Conservation (phyloP, 2,113 vertebrate genomes). For the Ictalurus furcatus region DNA sequence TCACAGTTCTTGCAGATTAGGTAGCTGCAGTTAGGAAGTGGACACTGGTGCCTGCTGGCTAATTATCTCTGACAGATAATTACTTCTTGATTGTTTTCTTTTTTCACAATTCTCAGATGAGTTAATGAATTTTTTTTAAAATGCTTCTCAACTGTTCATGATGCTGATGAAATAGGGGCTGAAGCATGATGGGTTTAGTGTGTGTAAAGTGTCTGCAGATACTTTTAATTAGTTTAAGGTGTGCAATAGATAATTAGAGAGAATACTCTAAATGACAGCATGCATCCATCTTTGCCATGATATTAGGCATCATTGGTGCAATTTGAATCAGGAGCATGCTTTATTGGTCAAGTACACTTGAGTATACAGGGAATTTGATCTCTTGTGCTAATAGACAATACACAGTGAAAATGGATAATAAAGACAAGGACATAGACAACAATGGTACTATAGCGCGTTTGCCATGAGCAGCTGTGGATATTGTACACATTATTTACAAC, state of each 20-base stretch:
- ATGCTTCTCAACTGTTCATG: neutral
- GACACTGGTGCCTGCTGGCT: conserved; percentile 52
- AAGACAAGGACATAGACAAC: neutral
- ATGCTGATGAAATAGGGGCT: neutral
- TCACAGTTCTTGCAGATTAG: conserved; percentile 47
- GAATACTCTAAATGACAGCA: neutral
- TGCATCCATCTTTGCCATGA: neutral
- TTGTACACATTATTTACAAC: neutral
- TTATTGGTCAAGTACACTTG: neutral
- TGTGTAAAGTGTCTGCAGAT: neutral
- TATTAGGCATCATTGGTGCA: neutral
- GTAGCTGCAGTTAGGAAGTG: conserved; percentile 48
- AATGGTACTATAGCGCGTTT: neutral
- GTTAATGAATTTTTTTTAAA: conserved; percentile 26
- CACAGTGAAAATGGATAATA: neutral
- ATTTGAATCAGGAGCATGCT: neutral
- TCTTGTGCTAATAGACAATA: neutral
- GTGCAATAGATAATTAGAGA: neutral
- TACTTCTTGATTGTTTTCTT: conserved; percentile 63
- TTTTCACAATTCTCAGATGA: neutral
- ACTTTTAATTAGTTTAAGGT: conserved; percentile 15
- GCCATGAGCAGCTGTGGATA: neutral
- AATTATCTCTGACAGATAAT: conserved; percentile 70
- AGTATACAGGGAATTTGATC: neutral
- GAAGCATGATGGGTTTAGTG: conserved; percentile 5